Percentiles rank a stretch among this genome's conserved stretches.
Evolutionary conservation across 2,113 vertebrate species (phyloP).

Genomic region (Protobothrops mucrosquamatus): DNA sequence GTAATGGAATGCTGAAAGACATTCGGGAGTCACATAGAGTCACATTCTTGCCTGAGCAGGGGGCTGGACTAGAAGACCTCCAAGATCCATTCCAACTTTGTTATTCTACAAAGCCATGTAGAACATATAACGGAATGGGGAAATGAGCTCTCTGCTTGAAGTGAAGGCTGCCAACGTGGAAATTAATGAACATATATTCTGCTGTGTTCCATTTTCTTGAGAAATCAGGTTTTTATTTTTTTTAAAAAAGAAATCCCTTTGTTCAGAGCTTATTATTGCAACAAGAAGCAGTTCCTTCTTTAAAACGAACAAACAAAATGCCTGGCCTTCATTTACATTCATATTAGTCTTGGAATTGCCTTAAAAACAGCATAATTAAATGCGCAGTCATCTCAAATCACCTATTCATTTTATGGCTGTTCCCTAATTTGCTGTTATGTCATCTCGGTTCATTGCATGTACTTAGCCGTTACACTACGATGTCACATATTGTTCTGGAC

Average conservation of each 20-base stretch:
- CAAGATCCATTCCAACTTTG: too few relatives aligned
- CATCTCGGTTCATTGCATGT: background rate
- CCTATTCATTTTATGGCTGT: background rate
- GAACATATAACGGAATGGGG: background rate
- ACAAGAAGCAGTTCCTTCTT: background rate
- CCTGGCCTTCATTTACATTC: background rate
- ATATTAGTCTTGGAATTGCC: background rate
- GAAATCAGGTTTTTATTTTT: background rate
- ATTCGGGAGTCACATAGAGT: too few relatives aligned
- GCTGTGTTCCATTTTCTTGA: background rate
- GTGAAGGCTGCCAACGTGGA: background rate
- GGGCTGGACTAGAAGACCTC: too few relatives aligned
- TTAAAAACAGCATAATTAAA: background rate
- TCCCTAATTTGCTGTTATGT: background rate
- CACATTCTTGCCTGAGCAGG: too few relatives aligned
- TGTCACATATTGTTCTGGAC: background rate
- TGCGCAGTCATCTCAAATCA: background rate
- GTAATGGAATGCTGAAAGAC: too few relatives aligned
- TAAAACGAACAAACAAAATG: background rate
- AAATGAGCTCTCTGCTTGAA: background rate
- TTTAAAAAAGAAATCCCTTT: background rate
- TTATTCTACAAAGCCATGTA: background rate
- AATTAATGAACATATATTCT: background rate
- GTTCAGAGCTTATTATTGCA: background rate
- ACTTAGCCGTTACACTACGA: background rate